Evolutionary conservation across 2,113 vertebrate species (phyloP), one percentile per base, ranked within the genome.

Genomic region (Oncorhynchus keta): DNA sequence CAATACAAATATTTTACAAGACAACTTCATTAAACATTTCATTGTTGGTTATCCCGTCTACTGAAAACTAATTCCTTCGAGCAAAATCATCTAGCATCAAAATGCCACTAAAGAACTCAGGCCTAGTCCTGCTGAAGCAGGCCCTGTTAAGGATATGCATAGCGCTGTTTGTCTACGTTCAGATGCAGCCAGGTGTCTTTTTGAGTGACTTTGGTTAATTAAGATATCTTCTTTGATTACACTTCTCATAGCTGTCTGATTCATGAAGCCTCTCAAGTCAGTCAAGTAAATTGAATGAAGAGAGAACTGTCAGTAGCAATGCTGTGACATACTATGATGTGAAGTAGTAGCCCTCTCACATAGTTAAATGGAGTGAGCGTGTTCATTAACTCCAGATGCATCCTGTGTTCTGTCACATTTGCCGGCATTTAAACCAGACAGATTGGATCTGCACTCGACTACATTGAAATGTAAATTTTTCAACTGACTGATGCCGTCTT

Each of bases 401-500:
- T 67, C 68, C 69, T 79, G 74, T 77, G 61, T 69, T 68, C 20
- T 66, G 70, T 51, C 72, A 78, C 72, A 72, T 64, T 24, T 39
- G 59, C 18, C 16, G 49, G 65, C 20, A 57, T 81, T 62, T 73
- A 67, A 79, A 64, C 68, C 74, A 55, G 79, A 11, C 11, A 45
- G 39, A 74, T 82, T 82, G 70, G 55, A 77, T 85, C 77, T 82
- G 70, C 73, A 72, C 73, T 69, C 59, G 49, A 22, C 62, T 39
- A 74, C 77, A 86, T 83, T 86, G 79, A 85, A 45, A 45, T 45
- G 39, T 45, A 45, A 11, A 45, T 45, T 11, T 45, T 45, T 45
- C 39, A 11, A 45, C 9, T 45, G 39, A 45, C 39, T 45, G 39
- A 45, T 45, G 39, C 9, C 39, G 9, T 45, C 39, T 9, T 45